phyloP scores from a whole-genome alignment of 2,797 vertebrate genomes.

The Malacoctenus gilli region DNA sequence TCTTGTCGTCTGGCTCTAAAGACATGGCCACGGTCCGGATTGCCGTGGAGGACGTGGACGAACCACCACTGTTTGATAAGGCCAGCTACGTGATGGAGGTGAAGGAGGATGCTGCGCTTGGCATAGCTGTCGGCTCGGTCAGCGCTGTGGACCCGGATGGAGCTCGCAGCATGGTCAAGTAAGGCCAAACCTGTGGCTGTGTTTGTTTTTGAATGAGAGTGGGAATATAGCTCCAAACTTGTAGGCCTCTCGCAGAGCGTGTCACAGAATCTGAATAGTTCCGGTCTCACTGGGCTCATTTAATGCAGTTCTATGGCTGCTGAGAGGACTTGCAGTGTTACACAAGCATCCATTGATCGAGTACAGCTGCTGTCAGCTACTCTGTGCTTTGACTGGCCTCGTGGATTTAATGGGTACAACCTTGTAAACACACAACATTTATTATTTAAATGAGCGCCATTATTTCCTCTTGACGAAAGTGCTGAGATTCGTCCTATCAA shows the following conservation, averaged over 20 bases:
- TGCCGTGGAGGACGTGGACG: conserved; percentile 91
- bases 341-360: no score
- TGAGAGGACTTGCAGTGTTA: no score
- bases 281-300: no score
- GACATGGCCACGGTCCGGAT: conserved; percentile 87
- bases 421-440: conserved; percentile 2
- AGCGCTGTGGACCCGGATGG: conserved; percentile 90
- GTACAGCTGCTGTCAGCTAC: not conserved
- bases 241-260: no score
- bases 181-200: conserved; percentile 34
- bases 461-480: not conserved
- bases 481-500: not conserved
- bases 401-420: not conserved
- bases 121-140: conserved; percentile 84
- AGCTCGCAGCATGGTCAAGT: conserved; percentile 88
- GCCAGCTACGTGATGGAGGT: conserved; percentile 89
- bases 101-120: conserved; percentile 87
- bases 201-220: no score
- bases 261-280: no score
- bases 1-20: conserved; percentile 84
- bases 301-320: no score
- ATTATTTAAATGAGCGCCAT: not conserved
- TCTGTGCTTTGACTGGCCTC: not conserved
- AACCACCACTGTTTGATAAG: conserved; percentile 89
- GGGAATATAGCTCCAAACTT: no score